Conservation (phyloP, 2,113 vertebrate genomes). For the Gavia stellata region DNA sequence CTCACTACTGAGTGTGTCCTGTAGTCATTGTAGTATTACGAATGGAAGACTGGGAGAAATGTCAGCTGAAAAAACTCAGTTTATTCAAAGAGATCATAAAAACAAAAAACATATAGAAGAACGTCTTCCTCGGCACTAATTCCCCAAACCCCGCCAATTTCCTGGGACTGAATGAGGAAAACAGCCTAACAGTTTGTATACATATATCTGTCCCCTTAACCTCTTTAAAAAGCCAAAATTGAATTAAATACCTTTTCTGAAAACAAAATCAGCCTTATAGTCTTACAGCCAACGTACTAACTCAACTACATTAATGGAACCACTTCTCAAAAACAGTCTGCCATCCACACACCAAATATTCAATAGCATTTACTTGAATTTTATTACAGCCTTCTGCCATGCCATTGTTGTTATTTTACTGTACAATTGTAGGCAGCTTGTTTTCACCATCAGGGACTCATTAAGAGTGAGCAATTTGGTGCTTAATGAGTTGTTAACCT, state of each 20-base stretch:
- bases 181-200: not conserved
- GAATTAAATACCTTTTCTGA: not conserved
- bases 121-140: not conserved
- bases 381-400: slow-evolving; percentile 53
- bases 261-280: not conserved
- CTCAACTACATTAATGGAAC: not conserved
- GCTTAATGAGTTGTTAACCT: slow-evolving; percentile 77
- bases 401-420: slow-evolving; percentile 61
- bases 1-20: not conserved
- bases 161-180: not conserved
- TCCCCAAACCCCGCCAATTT: not conserved
- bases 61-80: not conserved
- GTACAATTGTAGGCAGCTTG: slow-evolving; percentile 60
- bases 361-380: slow-evolving; percentile 59
- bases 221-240: not conserved
- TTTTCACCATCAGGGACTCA: slow-evolving; percentile 68
- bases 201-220: not conserved
- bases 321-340: not conserved
- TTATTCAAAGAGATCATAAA: not conserved
- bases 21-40: not conserved
- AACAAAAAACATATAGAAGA: not conserved
- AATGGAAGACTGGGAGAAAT: not conserved
- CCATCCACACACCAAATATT: slow-evolving; percentile 10
- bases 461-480: slow-evolving; percentile 73
- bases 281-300: not conserved